Base-by-base conservation (phyloP, 2,888 invertebrate species). In the Monopis laevigella region DNA sequence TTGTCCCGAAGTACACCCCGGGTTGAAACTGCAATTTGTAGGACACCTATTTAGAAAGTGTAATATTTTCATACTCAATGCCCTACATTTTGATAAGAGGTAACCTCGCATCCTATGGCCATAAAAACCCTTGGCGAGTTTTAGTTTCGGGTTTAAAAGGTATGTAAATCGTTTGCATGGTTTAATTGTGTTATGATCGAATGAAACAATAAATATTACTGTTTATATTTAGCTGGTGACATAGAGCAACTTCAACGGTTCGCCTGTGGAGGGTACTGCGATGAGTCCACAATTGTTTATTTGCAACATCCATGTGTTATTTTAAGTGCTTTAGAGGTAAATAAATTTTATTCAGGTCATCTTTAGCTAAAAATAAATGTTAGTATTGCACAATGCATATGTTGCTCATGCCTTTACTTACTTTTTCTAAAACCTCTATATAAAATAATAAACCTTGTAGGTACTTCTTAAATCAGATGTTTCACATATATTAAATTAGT, bases 71-170 rank as follows among this genome's bases (percentile, higher is more conserved):
- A 36, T 80, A 67, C 71, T 80, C 78, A 80, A 93, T 93, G 93
- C 93, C 92, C 82, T 93, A 93, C 87, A 90, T 93, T 84, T 84
- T 93, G 82, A 90, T 93, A 62, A 87, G 92, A 71, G 92, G 92
- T 77, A 92, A 92, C 83, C 84, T 92, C 64, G 90, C 91, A 70
- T 90, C 92, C 39, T 92, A 92, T 73, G 89, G 90, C 80, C 89
- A 91, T 80, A 88, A 88, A 80, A 89, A 90, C 82, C 92, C 92
- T 69, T 92, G 92, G 91, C 86, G 91, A 70, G 92, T 92, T 55
- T 84, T 91, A 64, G 92, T 93, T 55, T 91, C 92, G 58, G 93
- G 93, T 67, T 81, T 93, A 58, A 92, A 92, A 88, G 88, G 89
- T 89, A 86, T 63, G 48, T 41, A 26, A 49, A 30, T 12, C 8